A percentile compares a stretch with the other conserved stretches of the same genome.
phyloP scores from a whole-genome alignment of 2,888 invertebrate species.

The Meloe dianella region DNA sequence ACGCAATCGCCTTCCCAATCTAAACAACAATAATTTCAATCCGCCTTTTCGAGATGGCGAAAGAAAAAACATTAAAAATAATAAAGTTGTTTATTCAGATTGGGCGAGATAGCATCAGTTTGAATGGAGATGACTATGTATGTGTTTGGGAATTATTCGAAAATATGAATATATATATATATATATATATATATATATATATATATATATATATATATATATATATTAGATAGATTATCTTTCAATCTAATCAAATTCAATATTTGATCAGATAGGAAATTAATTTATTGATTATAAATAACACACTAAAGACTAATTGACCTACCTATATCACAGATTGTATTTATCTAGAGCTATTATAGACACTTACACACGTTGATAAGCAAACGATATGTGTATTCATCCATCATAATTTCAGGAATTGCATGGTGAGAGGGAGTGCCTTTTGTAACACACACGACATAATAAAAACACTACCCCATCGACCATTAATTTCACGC shows the following conservation, averaged over 20 bases:
- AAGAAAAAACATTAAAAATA: constrained; percentile 21
- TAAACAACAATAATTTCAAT: constrained; percentile 23
- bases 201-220: too few relatives aligned
- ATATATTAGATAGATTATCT: background rate
- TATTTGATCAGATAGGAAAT: constrained; percentile 12
- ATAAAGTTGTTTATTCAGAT: constrained; percentile 31
- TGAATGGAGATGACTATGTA: background rate
- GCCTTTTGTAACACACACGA: constrained; percentile 40
- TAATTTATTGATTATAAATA: constrained; percentile 18
- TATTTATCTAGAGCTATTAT: constrained; percentile 30
- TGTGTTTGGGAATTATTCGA: background rate
- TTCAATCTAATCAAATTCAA: background rate
- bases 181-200: too few relatives aligned
- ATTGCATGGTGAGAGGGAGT: constrained; percentile 33
- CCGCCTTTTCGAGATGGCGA: constrained; percentile 24
- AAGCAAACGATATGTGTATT: constrained; percentile 39
- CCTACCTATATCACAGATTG: constrained; percentile 30
- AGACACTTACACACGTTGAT: constrained; percentile 30
- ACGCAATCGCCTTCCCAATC: constrained; percentile 24
- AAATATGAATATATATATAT: too few relatives aligned
- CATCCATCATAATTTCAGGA: constrained; percentile 47
- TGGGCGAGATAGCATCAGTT: constrained; percentile 24
- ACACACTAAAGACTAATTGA: background rate
- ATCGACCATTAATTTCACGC: constrained; percentile 28
- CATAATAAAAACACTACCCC: constrained; percentile 35